These are phyloP conservation scores for Labrus mixtus DNA, from an alignment of 2,113 vertebrate genomes.

Conservation along the genomic window DNA sequence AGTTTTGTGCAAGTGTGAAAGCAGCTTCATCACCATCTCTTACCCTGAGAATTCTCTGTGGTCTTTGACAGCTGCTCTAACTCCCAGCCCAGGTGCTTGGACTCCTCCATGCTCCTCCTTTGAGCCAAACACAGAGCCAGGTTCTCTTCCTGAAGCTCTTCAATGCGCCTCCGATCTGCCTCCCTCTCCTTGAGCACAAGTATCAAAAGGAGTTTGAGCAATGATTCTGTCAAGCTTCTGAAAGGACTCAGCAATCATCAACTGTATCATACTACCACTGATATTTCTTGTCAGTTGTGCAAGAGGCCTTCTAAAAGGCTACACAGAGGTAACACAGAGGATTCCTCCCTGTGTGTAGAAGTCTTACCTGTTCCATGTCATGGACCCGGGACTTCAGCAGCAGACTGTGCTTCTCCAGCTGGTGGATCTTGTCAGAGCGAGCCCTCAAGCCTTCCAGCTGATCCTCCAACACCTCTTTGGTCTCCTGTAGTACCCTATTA, in stretches of 20 bases:
- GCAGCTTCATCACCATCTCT: constrained; percentile 42
- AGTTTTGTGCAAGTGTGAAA: too few species aligned
- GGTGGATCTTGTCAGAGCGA: constrained; percentile 96
- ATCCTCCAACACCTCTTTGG: constrained; percentile 96
- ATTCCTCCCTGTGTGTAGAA: background rate
- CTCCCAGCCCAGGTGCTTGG: constrained; percentile 93
- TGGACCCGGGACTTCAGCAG: constrained; percentile 92
- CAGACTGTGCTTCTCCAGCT: constrained; percentile 95
- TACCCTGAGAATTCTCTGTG: constrained; percentile 87
- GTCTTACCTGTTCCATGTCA: constrained; percentile 95
- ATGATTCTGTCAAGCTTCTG: background rate
- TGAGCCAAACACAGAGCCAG: constrained; percentile 91
- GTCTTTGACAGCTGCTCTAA: constrained; percentile 91
- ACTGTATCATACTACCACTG: background rate
- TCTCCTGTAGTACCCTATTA: constrained; percentile 97
- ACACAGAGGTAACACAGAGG: background rate
- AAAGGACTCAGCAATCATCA: too few species aligned
- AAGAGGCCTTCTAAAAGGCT: background rate
- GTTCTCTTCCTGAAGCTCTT: constrained; percentile 93
- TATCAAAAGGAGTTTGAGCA: background rate
- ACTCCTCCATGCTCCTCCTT: constrained; percentile 94
- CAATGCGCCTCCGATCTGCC: constrained; percentile 87
- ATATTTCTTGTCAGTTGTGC: background rate
- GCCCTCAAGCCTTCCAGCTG: constrained; percentile 91
- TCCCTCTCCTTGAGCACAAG: constrained; percentile 86